phyloP scores from a whole-genome alignment of 2,888 invertebrate genomes.

The Leucoma salicis region DNA sequence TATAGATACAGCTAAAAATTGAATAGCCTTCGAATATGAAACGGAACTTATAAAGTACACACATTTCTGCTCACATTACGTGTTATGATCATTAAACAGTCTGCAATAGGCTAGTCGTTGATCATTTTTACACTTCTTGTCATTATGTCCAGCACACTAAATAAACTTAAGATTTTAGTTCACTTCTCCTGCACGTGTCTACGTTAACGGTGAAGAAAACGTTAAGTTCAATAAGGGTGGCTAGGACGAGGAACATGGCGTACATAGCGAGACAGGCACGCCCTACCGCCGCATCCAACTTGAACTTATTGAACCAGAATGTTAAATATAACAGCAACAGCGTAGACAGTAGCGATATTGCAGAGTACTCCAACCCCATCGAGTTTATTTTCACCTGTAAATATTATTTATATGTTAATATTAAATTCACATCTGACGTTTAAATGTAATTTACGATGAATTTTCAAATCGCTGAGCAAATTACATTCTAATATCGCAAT shows the following conservation, averaged over 20 bases:
- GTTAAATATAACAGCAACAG: slow-evolving; percentile 91
- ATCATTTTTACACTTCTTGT: slow-evolving; percentile 39
- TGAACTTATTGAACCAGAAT: slow-evolving; percentile 93
- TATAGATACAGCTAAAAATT: no score
- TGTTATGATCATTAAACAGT: slow-evolving; percentile 23
- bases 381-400: slow-evolving; percentile 92
- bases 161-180: slow-evolving; percentile 57
- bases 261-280: slow-evolving; percentile 93
- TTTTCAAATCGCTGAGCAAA: slow-evolving; percentile 26
- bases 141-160: slow-evolving; percentile 42
- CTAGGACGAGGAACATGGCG: slow-evolving; percentile 91
- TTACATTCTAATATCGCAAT: slow-evolving; percentile 21
- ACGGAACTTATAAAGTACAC: slow-evolving; percentile 36
- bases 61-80: slow-evolving; percentile 33
- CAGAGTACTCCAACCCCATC: slow-evolving; percentile 94
- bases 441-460: background rate
- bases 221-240: slow-evolving; percentile 95
- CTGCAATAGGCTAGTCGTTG: slow-evolving; percentile 41
- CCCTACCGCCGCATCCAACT: slow-evolving; percentile 92
- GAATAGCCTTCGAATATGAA: slow-evolving; percentile 25
- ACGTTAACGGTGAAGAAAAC: slow-evolving; percentile 95
- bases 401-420: slow-evolving; percentile 15
- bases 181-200: slow-evolving; percentile 88
- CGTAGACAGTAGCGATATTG: slow-evolving; percentile 93
- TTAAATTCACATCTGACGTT: slow-evolving; percentile 17